Percentiles rank a stretch among this genome's conserved stretches.
Evolutionary conservation across 2,797 vertebrate species (phyloP).

Genomic region (Acrossocheilus fasciatus): DNA sequence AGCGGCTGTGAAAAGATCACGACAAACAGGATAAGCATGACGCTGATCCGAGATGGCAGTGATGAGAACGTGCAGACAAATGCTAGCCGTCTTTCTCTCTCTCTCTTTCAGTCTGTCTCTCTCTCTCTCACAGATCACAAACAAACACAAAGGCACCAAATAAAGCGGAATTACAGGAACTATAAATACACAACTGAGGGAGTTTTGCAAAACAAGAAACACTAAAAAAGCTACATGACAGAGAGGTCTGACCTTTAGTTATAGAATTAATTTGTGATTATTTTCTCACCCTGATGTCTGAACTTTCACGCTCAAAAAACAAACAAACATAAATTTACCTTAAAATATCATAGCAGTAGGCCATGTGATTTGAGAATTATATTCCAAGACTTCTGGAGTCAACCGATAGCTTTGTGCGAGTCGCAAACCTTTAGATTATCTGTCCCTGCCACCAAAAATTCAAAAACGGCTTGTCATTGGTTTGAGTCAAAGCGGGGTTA

Average conservation of each 20-base stretch:
- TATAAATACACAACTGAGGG: neutral
- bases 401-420: neutral
- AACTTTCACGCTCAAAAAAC: neutral
- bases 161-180: conserved; percentile 14
- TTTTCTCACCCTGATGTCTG: neutral
- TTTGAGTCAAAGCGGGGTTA: neutral
- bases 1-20: conserved; percentile 56
- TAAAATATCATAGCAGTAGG: neutral
- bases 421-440: neutral
- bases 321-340: neutral
- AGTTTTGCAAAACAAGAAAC: neutral
- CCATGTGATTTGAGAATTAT: neutral
- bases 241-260: neutral
- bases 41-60: conserved; percentile 58
- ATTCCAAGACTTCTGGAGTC: neutral
- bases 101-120: neutral
- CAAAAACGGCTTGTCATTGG: neutral
- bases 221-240: neutral
- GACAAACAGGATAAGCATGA: conserved; percentile 63
- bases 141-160: neutral
- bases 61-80: conserved; percentile 36
- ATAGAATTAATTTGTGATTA: neutral
- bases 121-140: neutral
- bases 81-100: conserved; percentile 17
- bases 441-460: neutral